Base-by-base conservation (phyloP, 2,888 invertebrate species). In the Nysson spinosus region DNA sequence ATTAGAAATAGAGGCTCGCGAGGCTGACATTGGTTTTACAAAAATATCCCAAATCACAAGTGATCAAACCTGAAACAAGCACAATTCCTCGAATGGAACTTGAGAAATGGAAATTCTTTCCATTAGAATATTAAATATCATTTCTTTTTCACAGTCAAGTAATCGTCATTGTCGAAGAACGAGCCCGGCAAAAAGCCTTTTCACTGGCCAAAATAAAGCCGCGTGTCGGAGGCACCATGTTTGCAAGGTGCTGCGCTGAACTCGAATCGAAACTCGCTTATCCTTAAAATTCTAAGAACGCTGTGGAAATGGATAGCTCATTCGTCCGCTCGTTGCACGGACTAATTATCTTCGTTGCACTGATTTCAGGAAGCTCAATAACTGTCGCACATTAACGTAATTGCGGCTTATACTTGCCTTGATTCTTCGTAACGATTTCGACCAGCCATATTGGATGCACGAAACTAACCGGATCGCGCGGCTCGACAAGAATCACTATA, bases 391-490 rank as follows among this genome's bases (percentile, higher is more conserved):
- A 66, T 39, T 12, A 49, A 40, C 37, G 42, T 70, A 72, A 72
- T 65, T 64, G 50, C 60, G 55, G 47, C 50, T 44, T 69, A 83
- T 86, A 86, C 89, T 91, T 91, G 93, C 95, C 94, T 94, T 89
- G 92, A 91, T 92, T 94, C 93, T 88, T 94, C 94, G 91, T 92
- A 94, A 90, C 93, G 92, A 92, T 93, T 92, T 90, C 94, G 94
- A 90, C 94, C 94, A 92, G 95, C 95, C 95, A 95, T 95, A 93
- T 94, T 95, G 91, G 90, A 90, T 90, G 84, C 84, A 84, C 85
- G 83, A 82, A 86, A 85, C 84, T 85, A 80, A 79, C 80, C 79
- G 79, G 78, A 83, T 80, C 75, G 80, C 81, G 82, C 78, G 81
- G 81, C 78, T 82, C 79, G 75, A 75, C n/a, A 56, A 69, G 55